Base-by-base conservation (phyloP, 2,113 vertebrate species). In the Lasiurus cinereus region DNA sequence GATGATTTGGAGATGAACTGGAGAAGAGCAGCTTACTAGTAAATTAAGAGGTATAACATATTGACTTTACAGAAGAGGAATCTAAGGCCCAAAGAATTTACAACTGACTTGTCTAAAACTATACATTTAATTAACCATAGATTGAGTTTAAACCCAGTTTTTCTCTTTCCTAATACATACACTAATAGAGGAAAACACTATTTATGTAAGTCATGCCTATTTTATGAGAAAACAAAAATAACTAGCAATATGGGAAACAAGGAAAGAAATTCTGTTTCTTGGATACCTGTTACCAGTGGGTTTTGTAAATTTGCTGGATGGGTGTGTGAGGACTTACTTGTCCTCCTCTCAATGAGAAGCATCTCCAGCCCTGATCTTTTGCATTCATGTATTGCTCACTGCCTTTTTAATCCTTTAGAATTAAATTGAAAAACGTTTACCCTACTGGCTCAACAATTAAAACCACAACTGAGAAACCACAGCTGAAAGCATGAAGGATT, bases 391-490 rank as follows among this genome's bases (percentile, higher is more conserved):
- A 89, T 56, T 67, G 46, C 54, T 94, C 50, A 67, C n/a, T 64
- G 33, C 43, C 78, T 72, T 93, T 67, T 54, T 31, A 76, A 22
- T 82, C 19, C 36, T 77, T 84, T 80, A 84, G 36, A 88, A 84
- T 93, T 82, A 70, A 87, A 79, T 67, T 50, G 70, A 95, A 94
- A 83, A 39, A 43, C 6, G 24, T 87, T 78, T 87, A 12, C 56
- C 24, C 19, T 36, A 77, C n/a, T 62, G 24, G 36, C 59, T 18
- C 62, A 93, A 80, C 33, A 69, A 84, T 80, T 88, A 88, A 95
- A 95, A 90, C 12, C 36, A 84, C 50, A 79, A n/a, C 18, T 48
- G 33, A 86, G 10, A 74, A 93, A 70, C 36, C 31, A 69, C 18
- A 39, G 70, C 48, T 92, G 54, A 86, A 94, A 87, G 33, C 54